phyloP scores from a whole-genome alignment of 2,797 vertebrate genomes.

The Ataeniobius toweri region DNA sequence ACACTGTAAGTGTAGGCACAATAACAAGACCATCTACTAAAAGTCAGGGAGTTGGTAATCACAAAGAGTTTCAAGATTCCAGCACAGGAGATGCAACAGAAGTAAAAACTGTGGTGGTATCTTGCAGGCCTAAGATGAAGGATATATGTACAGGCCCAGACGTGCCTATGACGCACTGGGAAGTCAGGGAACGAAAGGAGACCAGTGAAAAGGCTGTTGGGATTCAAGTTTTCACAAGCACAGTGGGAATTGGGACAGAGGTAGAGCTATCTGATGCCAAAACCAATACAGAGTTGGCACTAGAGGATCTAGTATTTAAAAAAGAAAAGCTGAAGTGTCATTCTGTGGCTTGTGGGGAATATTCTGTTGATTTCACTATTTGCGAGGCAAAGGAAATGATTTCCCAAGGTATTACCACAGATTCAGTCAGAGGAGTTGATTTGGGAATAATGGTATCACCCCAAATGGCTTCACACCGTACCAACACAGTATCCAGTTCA shows the following conservation, averaged over 20 bases:
- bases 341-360: conserved; percentile 87
- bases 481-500: conserved; percentile 79
- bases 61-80: conserved; percentile 73
- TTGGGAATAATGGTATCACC: conserved; percentile 82
- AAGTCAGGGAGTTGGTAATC: conserved; percentile 85
- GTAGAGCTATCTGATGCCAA: conserved; percentile 76
- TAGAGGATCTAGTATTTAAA: conserved; percentile 29
- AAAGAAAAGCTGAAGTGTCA: conserved; percentile 52
- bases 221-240: conserved; percentile 62
- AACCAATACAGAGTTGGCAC: conserved; percentile 79
- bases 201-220: conserved; percentile 79
- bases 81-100: conserved; percentile 72
- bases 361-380: conserved; percentile 78
- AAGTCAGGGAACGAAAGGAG: conserved; percentile 83
- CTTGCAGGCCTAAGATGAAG: conserved; percentile 73
- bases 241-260: conserved; percentile 79
- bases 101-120: conserved; percentile 75
- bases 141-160: conserved; percentile 79
- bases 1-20: conserved; percentile 74
- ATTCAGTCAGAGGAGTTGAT: conserved; percentile 76
- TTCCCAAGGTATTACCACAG: conserved; percentile 81
- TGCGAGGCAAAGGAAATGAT: conserved; percentile 70
- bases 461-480: conserved; percentile 79
- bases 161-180: conserved; percentile 84
- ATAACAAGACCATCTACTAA: conserved; percentile 78